A percentile compares a stretch with the other conserved stretches of the same genome.
Conservation (phyloP, 2,797 vertebrate species). For the Chromobotia macracanthus region DNA sequence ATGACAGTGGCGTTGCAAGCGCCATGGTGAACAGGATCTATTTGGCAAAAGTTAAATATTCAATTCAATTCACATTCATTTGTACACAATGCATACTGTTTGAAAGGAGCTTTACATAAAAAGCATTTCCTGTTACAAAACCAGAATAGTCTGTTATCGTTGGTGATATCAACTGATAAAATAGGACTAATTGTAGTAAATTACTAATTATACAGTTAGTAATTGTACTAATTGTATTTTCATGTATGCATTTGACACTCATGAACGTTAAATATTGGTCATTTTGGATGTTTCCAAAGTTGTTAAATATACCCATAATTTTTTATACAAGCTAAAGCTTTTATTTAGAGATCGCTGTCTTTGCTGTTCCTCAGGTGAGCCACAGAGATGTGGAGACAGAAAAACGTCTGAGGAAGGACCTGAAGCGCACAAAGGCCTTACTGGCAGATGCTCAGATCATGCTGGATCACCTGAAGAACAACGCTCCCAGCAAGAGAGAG, state of each 20-base stretch:
- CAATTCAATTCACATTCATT: too few species aligned
- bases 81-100: too few species aligned
- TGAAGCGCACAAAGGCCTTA: conserved; percentile 95
- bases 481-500: conserved; percentile 95
- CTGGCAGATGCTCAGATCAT: conserved; percentile 95
- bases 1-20: not conserved
- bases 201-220: too few species aligned
- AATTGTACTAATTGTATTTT: too few species aligned
- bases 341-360: not conserved
- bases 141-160: too few species aligned
- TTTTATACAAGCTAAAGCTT: not conserved
- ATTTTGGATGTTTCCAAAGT: not conserved
- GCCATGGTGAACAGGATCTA: not conserved
- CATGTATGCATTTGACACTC: too few species aligned
- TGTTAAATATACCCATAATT: not conserved
- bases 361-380: conserved; percentile 77
- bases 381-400: conserved; percentile 89
- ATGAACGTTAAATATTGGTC: too few species aligned
- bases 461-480: conserved; percentile 98
- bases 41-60: too few species aligned
- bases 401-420: conserved; percentile 91
- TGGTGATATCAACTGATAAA: too few species aligned
- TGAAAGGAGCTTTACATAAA: too few species aligned
- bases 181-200: too few species aligned
- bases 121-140: too few species aligned